A percentile compares a stretch with the other conserved stretches of the same genome.
phyloP scores from a whole-genome alignment of 2,113 vertebrate species.

The Otus sunia region DNA sequence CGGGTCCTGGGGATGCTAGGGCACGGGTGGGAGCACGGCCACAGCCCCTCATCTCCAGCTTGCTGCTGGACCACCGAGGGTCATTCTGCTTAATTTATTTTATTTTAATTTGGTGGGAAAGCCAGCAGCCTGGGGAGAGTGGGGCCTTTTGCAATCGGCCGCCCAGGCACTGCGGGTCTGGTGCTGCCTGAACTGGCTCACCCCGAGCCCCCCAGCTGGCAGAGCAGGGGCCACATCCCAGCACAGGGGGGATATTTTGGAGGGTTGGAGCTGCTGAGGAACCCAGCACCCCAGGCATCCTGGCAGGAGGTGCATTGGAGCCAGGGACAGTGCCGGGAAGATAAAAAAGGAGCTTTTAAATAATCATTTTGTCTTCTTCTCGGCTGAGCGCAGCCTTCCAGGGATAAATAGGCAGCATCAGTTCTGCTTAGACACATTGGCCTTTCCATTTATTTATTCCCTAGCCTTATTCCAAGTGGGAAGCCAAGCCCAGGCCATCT shows the following conservation, averaged over 20 bases:
- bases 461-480: background rate
- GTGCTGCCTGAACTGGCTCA: background rate
- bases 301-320: background rate
- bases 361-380: conserved; percentile 62
- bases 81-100: background rate
- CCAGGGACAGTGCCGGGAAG: background rate
- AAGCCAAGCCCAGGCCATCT: background rate
- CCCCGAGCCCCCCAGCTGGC: fast-evolving
- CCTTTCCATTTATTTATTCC: conserved; percentile 43
- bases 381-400: conserved; percentile 22
- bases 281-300: background rate
- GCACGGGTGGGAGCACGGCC: fast-evolving
- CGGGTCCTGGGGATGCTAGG: background rate
- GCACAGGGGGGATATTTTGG: background rate
- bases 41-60: fast-evolving
- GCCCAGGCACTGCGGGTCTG: fast-evolving
- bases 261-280: background rate
- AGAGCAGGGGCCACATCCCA: fast-evolving
- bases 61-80: fast-evolving
- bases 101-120: background rate
- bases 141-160: background rate
- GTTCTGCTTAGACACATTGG: conserved; percentile 5
- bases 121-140: background rate
- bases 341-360: conserved; percentile 69
- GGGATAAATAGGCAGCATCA: conserved; percentile 54